Conservation (phyloP, 2,113 vertebrate genomes). For the Macroglossus sobrinus region DNA sequence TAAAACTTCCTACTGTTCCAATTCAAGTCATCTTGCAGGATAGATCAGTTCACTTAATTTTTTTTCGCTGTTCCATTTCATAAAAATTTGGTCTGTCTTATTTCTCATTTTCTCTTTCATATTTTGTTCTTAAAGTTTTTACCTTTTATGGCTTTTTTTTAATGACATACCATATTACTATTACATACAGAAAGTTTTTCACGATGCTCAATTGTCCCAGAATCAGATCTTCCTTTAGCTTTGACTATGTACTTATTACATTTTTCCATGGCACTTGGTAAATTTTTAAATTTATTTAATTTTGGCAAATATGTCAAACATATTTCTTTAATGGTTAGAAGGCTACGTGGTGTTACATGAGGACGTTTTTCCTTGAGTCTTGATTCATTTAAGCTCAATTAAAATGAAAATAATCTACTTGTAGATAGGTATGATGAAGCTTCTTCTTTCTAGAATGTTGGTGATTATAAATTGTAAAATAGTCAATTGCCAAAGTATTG, state of each 20-base stretch:
- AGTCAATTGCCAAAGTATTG: neutral
- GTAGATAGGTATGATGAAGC: rapidly evolving
- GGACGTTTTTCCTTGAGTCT: neutral
- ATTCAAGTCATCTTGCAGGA: neutral
- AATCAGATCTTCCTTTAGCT: neutral
- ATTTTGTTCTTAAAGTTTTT: neutral
- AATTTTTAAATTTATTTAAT: neutral
- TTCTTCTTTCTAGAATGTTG: neutral
- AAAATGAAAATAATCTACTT: neutral
- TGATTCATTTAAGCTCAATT: neutral
- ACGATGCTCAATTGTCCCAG: neutral
- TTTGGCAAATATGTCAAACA: neutral
- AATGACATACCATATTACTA: neutral
- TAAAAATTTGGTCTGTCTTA: neutral
- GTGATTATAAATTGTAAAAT: neutral
- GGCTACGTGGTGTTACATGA: neutral
- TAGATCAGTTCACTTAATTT: neutral
- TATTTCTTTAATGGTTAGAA: neutral
- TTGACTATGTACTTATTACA: neutral
- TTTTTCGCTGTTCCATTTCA: neutral
- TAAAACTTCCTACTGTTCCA: neutral
- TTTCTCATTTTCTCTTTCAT: neutral
- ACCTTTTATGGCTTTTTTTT: neutral
- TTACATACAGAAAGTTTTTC: neutral
- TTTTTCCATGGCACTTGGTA: neutral